Evolutionary conservation across 2,113 vertebrate genomes (phyloP).

Genomic region (Sapayoa aenigma): DNA sequence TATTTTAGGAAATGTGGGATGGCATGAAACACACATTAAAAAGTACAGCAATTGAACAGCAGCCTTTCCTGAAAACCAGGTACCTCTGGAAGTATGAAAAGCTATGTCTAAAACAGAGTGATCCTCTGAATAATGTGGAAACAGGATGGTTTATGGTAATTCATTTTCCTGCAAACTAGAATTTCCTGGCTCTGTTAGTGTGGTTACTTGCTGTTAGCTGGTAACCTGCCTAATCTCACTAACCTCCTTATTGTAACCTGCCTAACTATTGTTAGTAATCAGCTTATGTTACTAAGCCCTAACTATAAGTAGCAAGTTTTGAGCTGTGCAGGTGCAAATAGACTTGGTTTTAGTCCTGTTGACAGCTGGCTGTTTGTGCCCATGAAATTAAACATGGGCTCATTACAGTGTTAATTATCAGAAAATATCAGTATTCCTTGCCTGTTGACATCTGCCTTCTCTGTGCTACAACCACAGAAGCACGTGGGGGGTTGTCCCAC

Average conservation of each 20-base stretch:
- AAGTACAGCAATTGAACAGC: neutral
- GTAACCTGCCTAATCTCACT: neutral
- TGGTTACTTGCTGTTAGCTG: neutral
- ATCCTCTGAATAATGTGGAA: neutral
- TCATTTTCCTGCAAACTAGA: neutral
- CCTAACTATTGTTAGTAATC: constrained; percentile 32
- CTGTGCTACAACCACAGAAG: neutral
- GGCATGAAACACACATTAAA: neutral
- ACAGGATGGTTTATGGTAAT: neutral
- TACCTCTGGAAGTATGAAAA: neutral
- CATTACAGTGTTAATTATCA: neutral
- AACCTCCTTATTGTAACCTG: constrained; percentile 12
- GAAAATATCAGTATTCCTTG: neutral
- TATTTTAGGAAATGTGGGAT: neutral
- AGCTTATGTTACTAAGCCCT: neutral
- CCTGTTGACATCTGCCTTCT: neutral
- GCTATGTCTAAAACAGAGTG: neutral
- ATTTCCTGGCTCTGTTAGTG: neutral
- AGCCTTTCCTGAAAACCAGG: neutral
- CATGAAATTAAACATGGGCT: neutral
- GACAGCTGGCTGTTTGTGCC: neutral
- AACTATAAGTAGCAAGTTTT: neutral
- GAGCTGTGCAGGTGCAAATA: neutral
- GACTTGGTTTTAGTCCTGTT: neutral
- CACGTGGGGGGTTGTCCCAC: neutral